Evolutionary conservation across 2,113 vertebrate genomes (phyloP).

Genomic region (Cryptomyrus ogoouensis): DNA sequence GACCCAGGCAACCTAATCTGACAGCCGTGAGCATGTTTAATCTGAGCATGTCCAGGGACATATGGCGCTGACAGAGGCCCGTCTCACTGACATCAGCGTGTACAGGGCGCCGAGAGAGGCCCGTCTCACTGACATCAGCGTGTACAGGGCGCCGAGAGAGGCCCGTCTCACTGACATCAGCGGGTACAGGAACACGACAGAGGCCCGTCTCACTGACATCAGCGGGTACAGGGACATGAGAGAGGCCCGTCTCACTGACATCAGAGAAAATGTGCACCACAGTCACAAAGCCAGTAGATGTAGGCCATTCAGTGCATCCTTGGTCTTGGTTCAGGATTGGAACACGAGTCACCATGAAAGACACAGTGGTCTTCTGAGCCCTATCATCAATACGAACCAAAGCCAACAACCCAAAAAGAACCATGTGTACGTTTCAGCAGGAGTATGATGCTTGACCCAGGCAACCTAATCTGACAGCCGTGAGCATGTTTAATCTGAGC

Average conservation of each 20-base stretch:
- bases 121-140: background rate
- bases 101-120: background rate
- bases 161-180: too few species aligned
- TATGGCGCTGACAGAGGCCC: too few species aligned
- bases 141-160: too few species aligned
- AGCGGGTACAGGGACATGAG: too few species aligned
- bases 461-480: background rate
- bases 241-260: too few species aligned
- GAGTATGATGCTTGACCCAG: background rate
- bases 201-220: too few species aligned
- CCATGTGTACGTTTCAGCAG: background rate
- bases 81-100: too few species aligned
- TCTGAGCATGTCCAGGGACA: background rate
- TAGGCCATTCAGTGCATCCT: background rate
- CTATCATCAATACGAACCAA: background rate
- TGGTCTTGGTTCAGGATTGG: too few species aligned
- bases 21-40: background rate
- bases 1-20: background rate
- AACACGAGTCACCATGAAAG: too few species aligned
- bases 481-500: background rate
- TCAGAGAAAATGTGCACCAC: background rate
- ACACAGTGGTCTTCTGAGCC: background rate
- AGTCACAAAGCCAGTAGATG: background rate
- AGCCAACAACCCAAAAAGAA: background rate
- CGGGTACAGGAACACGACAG: too few species aligned